These are phyloP conservation scores for Aviceda subcristata DNA, from an alignment of 2,113 vertebrate genomes.

Conservation along the genomic window DNA sequence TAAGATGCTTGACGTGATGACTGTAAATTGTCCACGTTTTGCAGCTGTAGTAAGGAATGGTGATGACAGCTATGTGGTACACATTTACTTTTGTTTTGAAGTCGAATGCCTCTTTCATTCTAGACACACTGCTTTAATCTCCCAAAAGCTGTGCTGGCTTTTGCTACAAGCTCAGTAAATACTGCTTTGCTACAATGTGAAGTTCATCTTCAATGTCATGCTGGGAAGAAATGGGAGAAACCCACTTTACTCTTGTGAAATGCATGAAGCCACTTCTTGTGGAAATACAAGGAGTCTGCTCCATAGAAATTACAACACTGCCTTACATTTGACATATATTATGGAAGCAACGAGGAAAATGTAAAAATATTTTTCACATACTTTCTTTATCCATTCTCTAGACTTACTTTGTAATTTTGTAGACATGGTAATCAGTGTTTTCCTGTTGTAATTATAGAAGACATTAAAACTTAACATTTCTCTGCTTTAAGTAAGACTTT, in stretches of 20 bases:
- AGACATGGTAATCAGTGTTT: background rate
- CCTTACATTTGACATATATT: background rate
- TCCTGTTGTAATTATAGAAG: background rate
- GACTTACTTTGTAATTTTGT: background rate
- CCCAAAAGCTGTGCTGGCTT: slow-evolving; percentile 49
- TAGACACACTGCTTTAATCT: slow-evolving; percentile 64
- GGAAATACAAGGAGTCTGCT: background rate
- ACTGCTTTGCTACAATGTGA: slow-evolving; percentile 29
- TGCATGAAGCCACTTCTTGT: background rate
- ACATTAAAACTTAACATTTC: slow-evolving; percentile 2
- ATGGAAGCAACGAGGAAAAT: slow-evolving; percentile 6
- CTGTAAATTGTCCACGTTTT: slow-evolving; percentile 47
- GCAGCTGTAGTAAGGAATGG: slow-evolving; percentile 54
- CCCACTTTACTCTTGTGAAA: slow-evolving; percentile 5
- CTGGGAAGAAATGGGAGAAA: slow-evolving; percentile 25
- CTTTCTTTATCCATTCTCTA: background rate
- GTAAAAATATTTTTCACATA: background rate
- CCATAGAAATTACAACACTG: background rate
- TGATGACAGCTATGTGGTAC: slow-evolving; percentile 62
- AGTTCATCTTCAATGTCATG: slow-evolving; percentile 15
- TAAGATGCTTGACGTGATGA: slow-evolving; percentile 49
- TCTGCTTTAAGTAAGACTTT: background rate
- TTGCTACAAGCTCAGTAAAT: slow-evolving; percentile 40
- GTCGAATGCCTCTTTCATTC: slow-evolving; percentile 53
- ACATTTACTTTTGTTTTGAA: slow-evolving; percentile 67